Conservation (phyloP, 1,140 invertebrate species). For the Oedothorax gibbosus region DNA sequence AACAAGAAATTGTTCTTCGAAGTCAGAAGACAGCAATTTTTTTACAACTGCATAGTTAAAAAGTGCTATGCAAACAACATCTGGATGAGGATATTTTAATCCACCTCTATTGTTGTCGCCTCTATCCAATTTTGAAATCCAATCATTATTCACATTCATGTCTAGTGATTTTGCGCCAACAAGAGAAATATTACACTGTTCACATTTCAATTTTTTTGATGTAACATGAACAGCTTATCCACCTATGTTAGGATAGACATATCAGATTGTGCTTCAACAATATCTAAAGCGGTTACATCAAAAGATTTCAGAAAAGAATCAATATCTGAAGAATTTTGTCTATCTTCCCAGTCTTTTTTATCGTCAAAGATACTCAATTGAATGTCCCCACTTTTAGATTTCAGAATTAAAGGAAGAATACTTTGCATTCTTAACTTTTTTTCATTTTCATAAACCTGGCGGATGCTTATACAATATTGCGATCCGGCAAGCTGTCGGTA, state of each 20-base stretch:
- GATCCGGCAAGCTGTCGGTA: neutral
- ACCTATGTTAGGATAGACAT: too few relatives aligned
- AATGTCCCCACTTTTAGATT: too few relatives aligned
- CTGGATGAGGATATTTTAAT: neutral
- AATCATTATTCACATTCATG: neutral
- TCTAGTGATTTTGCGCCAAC: neutral
- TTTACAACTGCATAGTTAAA: neutral
- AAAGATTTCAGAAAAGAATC: too few relatives aligned
- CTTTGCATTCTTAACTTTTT: neutral
- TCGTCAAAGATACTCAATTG: neutral
- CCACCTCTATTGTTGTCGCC: neutral
- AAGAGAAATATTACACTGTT: too few relatives aligned
- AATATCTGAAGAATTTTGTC: neutral
- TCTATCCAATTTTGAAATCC: neutral
- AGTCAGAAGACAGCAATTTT: neutral
- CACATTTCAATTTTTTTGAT: too few relatives aligned
- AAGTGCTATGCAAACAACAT: neutral
- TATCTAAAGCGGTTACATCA: too few relatives aligned
- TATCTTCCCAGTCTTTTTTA: neutral
- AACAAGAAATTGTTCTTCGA: neutral
- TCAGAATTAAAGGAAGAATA: neutral
- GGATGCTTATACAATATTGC: neutral
- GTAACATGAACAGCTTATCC: too few relatives aligned
- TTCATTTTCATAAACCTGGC: conserved; percentile 5
- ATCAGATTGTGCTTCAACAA: too few relatives aligned